Percentiles rank a stretch among this genome's conserved stretches.
Evolutionary conservation across 2,797 vertebrate genomes (phyloP).

Genomic region (Xenopus petersii): DNA sequence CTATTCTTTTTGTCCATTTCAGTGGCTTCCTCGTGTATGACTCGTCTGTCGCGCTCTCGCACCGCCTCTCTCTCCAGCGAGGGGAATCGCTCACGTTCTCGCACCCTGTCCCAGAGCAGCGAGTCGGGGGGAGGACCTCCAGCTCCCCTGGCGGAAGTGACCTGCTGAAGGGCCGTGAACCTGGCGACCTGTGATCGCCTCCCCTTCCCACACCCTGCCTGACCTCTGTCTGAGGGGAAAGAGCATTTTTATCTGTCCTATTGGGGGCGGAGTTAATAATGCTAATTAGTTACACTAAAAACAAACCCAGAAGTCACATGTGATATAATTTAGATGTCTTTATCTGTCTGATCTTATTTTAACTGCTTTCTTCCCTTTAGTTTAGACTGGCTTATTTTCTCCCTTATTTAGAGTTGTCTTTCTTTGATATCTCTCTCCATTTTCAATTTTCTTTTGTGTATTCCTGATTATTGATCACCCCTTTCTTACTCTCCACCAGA

Average conservation of each 20-base stretch:
- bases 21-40: constrained; percentile 94
- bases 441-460: too few relatives aligned
- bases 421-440: too few relatives aligned
- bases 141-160: constrained; percentile 85
- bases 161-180: constrained; percentile 71
- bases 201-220: constrained; percentile 26
- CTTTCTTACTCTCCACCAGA: constrained; percentile 8
- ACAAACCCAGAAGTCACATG: constrained; percentile 38
- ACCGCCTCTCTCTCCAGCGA: constrained; percentile 90
- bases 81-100: constrained; percentile 81
- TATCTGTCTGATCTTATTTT: constrained; percentile 21
- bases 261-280: constrained; percentile 34
- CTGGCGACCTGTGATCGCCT: constrained; percentile 46
- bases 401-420: background rate
- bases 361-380: too few relatives aligned
- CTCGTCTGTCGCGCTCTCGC: constrained; percentile 86
- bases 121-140: constrained; percentile 71
- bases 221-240: constrained; percentile 25
- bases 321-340: constrained; percentile 39
- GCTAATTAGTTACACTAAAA: constrained; percentile 41
- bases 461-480: background rate
- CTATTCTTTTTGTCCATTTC: constrained; percentile 32
- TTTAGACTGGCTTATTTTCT: background rate
- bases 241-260: constrained; percentile 28
- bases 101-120: constrained; percentile 87